Evolutionary conservation across 2,888 invertebrate species (phyloP).

Genomic region (Magallana nippona): DNA sequence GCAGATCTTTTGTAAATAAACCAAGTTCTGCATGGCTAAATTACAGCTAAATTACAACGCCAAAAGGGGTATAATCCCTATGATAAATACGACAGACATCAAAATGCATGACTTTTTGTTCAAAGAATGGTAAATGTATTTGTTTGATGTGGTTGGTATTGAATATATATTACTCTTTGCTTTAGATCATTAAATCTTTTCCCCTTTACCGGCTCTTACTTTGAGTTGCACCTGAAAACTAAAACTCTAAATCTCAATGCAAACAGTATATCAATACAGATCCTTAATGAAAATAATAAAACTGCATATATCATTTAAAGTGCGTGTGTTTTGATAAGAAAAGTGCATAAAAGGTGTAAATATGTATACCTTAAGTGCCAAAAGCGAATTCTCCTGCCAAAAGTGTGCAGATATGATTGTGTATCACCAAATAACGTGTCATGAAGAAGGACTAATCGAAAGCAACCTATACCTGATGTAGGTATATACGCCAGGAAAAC

Average conservation of each 20-base stretch:
- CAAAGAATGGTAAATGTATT: too few relatives aligned
- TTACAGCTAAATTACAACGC: too few relatives aligned
- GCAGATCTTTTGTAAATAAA: too few relatives aligned
- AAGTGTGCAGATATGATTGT: too few relatives aligned
- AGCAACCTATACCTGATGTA: too few relatives aligned
- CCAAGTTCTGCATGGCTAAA: too few relatives aligned
- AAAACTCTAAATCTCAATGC: background rate
- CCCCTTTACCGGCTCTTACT: background rate
- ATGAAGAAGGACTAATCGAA: too few relatives aligned
- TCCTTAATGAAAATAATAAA: background rate
- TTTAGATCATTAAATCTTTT: conserved; percentile 20
- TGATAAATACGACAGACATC: too few relatives aligned
- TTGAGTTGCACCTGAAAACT: conserved; percentile 17
- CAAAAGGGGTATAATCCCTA: too few relatives aligned
- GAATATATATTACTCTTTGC: background rate
- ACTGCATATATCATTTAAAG: background rate
- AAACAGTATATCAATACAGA: conserved; percentile 17
- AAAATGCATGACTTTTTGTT: too few relatives aligned
- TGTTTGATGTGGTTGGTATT: background rate
- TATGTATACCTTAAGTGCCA: background rate
- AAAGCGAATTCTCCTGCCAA: background rate
- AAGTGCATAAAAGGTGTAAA: conserved; percentile 9
- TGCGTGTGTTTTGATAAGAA: conserved; percentile 1
- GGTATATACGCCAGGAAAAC: too few relatives aligned
- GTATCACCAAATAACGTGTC: too few relatives aligned